Evolutionary conservation across 2,888 invertebrate genomes (phyloP).

Genomic region (Lasioglossum calceatum): DNA sequence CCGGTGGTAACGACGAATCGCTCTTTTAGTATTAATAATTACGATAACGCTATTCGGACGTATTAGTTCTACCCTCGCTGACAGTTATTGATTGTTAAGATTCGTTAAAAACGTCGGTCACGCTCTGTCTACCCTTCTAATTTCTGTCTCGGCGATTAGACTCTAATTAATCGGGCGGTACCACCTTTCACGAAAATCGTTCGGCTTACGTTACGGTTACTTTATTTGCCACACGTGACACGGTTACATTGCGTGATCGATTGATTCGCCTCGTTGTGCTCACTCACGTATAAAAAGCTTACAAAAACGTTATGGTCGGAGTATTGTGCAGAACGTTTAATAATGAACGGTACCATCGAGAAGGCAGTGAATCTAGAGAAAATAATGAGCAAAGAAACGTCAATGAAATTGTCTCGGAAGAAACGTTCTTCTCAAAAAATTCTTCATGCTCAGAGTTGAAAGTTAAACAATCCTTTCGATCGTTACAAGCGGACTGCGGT

Average conservation of each 20-base stretch:
- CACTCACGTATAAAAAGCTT: conserved; percentile 48
- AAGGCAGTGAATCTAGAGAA: not conserved
- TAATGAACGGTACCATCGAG: not conserved
- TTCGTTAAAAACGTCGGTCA: not conserved
- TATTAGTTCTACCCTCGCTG: not conserved
- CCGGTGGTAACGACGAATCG: not conserved
- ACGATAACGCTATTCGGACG: not conserved
- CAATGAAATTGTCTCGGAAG: not conserved
- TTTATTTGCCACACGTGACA: conserved; percentile 48
- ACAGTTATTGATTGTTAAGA: not conserved
- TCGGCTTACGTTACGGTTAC: conserved; percentile 50
- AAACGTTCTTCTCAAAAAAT: not conserved
- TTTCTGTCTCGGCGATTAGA: not conserved
- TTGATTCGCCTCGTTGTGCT: conserved; percentile 22
- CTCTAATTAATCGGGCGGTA: not conserved
- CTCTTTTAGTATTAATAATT: conserved; percentile 10
- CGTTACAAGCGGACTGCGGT: not conserved
- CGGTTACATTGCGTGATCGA: conserved; percentile 7
- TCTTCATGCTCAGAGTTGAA: not conserved
- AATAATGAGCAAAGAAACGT: not conserved
- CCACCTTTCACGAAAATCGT: conserved; percentile 9
- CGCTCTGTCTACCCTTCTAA: not conserved
- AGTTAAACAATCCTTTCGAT: not conserved
- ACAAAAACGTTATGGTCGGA: conserved; percentile 48
- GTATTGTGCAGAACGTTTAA: conserved; percentile 13